Percentiles rank a stretch among this genome's conserved stretches.
Evolutionary conservation across 2,113 vertebrate species (phyloP).

Genomic region (Halichoeres trimaculatus): DNA sequence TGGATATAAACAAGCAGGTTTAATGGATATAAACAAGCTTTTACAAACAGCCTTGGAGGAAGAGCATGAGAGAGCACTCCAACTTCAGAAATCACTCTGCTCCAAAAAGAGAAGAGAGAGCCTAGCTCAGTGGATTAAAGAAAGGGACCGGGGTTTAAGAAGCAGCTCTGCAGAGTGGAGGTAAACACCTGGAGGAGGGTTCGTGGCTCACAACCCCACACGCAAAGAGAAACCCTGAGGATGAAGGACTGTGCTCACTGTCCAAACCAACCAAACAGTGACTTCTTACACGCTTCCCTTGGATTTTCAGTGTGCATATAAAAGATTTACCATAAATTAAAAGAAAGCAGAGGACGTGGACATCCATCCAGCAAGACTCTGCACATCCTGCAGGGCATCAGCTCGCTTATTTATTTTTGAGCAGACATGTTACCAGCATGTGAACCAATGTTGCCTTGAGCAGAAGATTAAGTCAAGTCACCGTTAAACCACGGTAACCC

Average conservation of each 20-base stretch:
- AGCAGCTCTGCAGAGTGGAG: not conserved
- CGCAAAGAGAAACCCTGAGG: not conserved
- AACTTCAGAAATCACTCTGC: not conserved
- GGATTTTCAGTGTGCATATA: not conserved
- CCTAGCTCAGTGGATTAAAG: not conserved
- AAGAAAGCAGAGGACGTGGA: not conserved
- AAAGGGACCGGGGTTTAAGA: not conserved
- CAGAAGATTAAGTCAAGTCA: too few species aligned
- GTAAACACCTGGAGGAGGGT: not conserved
- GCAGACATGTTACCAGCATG: too few species aligned
- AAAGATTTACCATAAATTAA: not conserved
- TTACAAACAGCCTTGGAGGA: conserved; percentile 12
- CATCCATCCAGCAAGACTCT: too few species aligned
- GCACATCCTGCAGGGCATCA: too few species aligned
- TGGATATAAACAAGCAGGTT: conserved; percentile 35
- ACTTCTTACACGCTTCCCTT: too few species aligned
- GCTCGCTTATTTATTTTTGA: too few species aligned
- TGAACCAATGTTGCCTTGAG: too few species aligned
- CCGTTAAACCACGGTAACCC: too few species aligned
- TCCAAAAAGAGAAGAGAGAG: not conserved
- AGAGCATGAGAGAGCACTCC: not conserved
- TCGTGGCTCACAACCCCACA: not conserved
- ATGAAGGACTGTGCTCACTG: too few species aligned
- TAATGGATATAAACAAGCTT: conserved; percentile 27
- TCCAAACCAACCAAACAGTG: too few species aligned